Evolutionary conservation across 1,140 invertebrate genomes (phyloP).

Genomic region (Drosophila jambulina): DNA sequence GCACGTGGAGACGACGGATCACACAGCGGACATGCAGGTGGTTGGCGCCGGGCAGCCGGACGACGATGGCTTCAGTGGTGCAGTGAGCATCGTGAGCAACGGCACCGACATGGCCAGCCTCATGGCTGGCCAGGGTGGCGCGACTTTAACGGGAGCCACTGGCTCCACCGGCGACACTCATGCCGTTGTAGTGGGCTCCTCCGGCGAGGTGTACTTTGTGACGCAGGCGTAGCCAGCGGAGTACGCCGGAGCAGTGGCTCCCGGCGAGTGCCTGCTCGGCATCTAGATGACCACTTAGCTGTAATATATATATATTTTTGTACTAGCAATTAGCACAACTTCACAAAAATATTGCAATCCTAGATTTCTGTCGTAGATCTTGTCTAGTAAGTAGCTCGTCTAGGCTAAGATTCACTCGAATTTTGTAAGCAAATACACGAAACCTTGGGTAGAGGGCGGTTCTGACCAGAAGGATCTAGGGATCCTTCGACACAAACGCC

Average conservation of each 20-base stretch:
- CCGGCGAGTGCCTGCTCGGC: conserved; percentile 70
- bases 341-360: conserved; percentile 63
- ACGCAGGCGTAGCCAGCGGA: conserved; percentile 81
- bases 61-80: conserved; percentile 61
- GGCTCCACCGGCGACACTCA: conserved; percentile 55
- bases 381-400: conserved; percentile 48
- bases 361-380: conserved; percentile 65
- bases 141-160: conserved; percentile 18
- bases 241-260: conserved; percentile 56
- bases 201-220: conserved; percentile 76
- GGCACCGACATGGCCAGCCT: conserved; percentile 66
- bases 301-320: conserved; percentile 72
- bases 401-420: conserved; percentile 60
- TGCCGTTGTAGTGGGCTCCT: conserved; percentile 66
- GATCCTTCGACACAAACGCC: conserved; percentile 8
- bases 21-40: conserved; percentile 43
- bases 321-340: conserved; percentile 52
- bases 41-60: conserved; percentile 9
- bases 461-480: background rate
- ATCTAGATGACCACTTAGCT: conserved; percentile 59
- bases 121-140: conserved; percentile 44
- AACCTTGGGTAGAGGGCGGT: conserved; percentile 25
- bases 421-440: conserved; percentile 48
- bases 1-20: conserved; percentile 76
- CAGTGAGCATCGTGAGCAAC: conserved; percentile 75